Conservation (phyloP, 2,797 vertebrate species). For the Mergus octosetaceus region DNA sequence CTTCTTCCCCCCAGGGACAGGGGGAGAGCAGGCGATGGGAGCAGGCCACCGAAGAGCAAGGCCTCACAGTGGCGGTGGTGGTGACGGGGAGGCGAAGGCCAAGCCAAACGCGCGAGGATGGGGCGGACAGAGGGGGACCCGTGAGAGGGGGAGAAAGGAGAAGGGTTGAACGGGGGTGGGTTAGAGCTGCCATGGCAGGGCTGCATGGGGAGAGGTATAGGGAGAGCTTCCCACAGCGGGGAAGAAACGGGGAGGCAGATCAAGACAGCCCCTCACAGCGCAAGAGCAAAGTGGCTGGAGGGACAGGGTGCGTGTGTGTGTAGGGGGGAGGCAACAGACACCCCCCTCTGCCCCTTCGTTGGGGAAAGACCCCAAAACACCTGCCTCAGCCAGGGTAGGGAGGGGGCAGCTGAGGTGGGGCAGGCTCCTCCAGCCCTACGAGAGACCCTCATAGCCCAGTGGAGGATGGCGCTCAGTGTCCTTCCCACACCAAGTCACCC, state of each 20-base stretch:
- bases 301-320: background rate
- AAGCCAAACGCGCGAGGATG: background rate
- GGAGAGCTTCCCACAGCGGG: background rate
- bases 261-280: background rate
- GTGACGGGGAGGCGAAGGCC: conserved; percentile 20
- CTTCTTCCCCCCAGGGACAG: background rate
- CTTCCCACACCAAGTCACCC: background rate
- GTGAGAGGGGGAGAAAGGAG: background rate
- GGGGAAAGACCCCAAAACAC: background rate
- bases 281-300: conserved; percentile 22
- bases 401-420: background rate
- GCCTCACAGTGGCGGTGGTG: conserved; percentile 63
- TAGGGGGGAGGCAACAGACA: background rate
- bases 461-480: background rate
- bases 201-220: accelerated
- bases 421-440: background rate
- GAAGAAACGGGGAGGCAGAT: background rate
- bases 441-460: background rate
- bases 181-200: background rate
- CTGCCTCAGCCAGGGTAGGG: background rate
- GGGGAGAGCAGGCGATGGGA: background rate
- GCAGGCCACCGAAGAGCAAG: conserved; percentile 43
- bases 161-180: background rate
- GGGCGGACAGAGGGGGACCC: accelerated
- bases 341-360: background rate